Percentiles rank a stretch among this genome's conserved stretches.
These are phyloP conservation scores for Myocastor coypus DNA, from an alignment of 2,113 vertebrate species.

Conservation along the genomic window DNA sequence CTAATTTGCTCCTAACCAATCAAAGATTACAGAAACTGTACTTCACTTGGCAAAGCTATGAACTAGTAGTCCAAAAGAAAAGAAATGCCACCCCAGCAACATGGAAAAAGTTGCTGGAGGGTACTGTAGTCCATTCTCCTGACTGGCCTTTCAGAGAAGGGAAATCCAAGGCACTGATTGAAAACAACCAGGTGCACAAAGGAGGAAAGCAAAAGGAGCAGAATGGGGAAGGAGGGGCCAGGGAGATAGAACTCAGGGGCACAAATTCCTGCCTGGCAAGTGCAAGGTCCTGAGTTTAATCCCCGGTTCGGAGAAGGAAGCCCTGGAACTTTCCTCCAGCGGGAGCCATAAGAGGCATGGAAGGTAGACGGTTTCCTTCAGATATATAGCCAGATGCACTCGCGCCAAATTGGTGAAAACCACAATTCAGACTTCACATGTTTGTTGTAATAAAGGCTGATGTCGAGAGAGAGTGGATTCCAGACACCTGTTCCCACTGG, in stretches of 20 bases:
- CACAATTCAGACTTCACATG: neutral
- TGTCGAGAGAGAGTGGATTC: neutral
- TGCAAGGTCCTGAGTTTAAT: too few relatives aligned
- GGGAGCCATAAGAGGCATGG: neutral
- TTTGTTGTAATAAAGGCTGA: constrained; percentile 17
- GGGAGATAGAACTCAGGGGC: too few relatives aligned
- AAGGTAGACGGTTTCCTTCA: neutral
- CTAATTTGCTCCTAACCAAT: constrained; percentile 49
- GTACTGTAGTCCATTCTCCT: neutral
- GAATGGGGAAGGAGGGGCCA: neutral
- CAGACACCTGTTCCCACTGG: constrained; percentile 36
- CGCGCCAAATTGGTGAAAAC: neutral
- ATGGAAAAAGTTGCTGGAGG: neutral
- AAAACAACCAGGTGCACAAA: neutral
- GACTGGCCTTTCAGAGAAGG: neutral
- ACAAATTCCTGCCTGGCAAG: too few relatives aligned
- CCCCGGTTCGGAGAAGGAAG: neutral
- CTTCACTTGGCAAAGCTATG: neutral
- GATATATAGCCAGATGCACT: neutral
- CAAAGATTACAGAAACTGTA: neutral
- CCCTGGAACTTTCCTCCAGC: neutral
- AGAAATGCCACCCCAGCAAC: neutral
- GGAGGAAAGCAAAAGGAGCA: neutral
- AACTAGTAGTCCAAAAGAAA: neutral
- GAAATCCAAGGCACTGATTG: neutral